A percentile compares a stretch with the other conserved stretches of the same genome.
Conservation (phyloP, 1,140 invertebrate genomes). For the Lepidotrigona ventralis region DNA sequence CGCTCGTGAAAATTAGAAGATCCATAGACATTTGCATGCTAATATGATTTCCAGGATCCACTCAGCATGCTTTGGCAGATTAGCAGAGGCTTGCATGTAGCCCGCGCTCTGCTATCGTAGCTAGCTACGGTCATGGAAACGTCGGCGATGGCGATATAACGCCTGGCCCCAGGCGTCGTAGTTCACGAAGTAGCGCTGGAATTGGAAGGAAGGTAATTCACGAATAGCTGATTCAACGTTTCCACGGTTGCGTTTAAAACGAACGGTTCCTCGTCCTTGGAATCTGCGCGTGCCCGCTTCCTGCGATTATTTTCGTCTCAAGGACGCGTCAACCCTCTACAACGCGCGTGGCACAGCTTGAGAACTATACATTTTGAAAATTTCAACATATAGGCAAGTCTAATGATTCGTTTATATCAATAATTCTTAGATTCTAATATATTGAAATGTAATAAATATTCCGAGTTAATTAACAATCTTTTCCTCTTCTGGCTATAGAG, state of each 20-base stretch:
- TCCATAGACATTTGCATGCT: constrained; percentile 30
- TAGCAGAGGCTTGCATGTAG: not conserved
- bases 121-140: constrained; percentile 39
- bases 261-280: not conserved
- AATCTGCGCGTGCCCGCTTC: not conserved
- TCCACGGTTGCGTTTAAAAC: constrained; percentile 50
- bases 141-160: constrained; percentile 32
- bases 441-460: too few species aligned
- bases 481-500: too few species aligned
- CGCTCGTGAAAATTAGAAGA: constrained; percentile 12
- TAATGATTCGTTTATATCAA: too few species aligned
- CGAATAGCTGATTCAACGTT: constrained; percentile 66
- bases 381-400: too few species aligned
- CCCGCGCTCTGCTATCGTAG: not conserved
- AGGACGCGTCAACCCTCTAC: not conserved
- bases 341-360: too few species aligned
- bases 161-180: constrained; percentile 16
- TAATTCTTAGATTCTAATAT: too few species aligned
- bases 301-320: not conserved
- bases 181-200: constrained; percentile 35
- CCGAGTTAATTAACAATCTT: too few species aligned
- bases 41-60: constrained; percentile 34
- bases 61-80: constrained; percentile 25
- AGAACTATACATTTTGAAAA: too few species aligned
- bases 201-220: constrained; percentile 56